Base-by-base conservation (phyloP, 92 coral and sea anemone species). In the Umimayanthus kanabou region DNA sequence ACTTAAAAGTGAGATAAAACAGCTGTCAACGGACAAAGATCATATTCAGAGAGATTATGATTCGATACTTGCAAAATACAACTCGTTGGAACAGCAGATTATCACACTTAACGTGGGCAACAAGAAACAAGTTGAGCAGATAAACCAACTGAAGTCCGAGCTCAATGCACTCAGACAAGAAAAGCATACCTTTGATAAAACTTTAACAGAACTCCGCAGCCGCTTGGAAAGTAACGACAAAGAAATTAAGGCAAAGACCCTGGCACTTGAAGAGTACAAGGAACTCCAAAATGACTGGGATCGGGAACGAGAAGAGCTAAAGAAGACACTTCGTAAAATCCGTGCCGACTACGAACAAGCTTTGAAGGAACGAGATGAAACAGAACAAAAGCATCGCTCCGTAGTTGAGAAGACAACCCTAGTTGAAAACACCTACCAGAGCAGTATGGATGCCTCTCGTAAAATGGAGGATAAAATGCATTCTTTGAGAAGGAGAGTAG, bases 11-110 rank as follows among this genome's bases (percentile, higher is more conserved):
- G 92, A 89, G 64, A 47, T 90, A 4, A 88, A 88, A 80, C 93
- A 95, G 26, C 57, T 94, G 18, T 79, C 88, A 4, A 43, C 92
- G 39, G 98, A 94, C 75, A 90, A 87, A 71, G 96, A 93, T 33
- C 94, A 94, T 65, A 90, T 94, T 39, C 93, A 92, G 90, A 86
- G 83, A 39, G 99, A 97, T 75, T 88, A 93, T 78, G 96, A 97
- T 29, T 87, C 95, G 57, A 89, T 94, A 83, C 58, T 89, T 14
- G 90, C 91, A 33, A 90, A 90, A 80, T 72, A 91, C 47, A 70
- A 92, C 3, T 83, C 94, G 37, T 64, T 97, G 49, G 99, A 95
- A 85, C 92, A 95, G 76, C 96, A 94, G 33, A 89, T 95, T 74
- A 93, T 80, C 25, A 70, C 89, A 16, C 85, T 94, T 6, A 91